Conservation (phyloP, 2,888 invertebrate species). For the Acrobasis repandana region DNA sequence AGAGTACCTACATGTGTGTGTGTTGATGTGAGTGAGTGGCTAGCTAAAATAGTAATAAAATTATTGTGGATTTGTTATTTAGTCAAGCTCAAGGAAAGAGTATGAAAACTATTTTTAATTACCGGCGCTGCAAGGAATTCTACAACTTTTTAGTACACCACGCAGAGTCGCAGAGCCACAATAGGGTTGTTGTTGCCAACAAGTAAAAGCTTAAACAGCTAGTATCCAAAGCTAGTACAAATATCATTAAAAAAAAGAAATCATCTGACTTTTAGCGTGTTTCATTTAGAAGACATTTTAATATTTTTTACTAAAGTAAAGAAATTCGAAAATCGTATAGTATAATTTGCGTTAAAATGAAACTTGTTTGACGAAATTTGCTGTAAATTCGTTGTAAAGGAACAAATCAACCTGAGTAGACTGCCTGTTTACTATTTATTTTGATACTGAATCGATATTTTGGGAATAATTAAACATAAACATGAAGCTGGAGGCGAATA, state of each 20-base stretch:
- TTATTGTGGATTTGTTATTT: too few relatives aligned
- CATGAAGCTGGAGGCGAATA: conserved; percentile 80
- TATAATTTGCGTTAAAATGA: background rate
- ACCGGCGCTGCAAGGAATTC: too few relatives aligned
- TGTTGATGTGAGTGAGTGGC: too few relatives aligned
- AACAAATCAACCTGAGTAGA: conserved; percentile 24
- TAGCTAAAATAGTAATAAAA: too few relatives aligned
- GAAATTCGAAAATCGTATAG: background rate
- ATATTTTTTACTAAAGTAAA: background rate
- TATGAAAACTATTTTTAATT: too few relatives aligned
- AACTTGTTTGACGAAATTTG: background rate
- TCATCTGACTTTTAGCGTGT: conserved; percentile 13
- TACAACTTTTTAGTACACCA: too few relatives aligned
- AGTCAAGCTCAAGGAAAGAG: too few relatives aligned
- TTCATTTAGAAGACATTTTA: background rate
- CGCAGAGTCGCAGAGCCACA: too few relatives aligned
- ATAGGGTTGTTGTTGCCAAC: background rate
- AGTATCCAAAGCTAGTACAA: background rate
- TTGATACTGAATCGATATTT: conserved; percentile 49
- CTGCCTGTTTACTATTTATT: conserved; percentile 27
- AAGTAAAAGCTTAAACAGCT: background rate
- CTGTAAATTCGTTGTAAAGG: background rate
- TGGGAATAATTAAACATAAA: conserved; percentile 36
- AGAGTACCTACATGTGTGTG: too few relatives aligned
- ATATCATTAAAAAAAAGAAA: background rate